Evolutionary conservation across 2,113 vertebrate genomes (phyloP).

Genomic region (Python bivittatus): DNA sequence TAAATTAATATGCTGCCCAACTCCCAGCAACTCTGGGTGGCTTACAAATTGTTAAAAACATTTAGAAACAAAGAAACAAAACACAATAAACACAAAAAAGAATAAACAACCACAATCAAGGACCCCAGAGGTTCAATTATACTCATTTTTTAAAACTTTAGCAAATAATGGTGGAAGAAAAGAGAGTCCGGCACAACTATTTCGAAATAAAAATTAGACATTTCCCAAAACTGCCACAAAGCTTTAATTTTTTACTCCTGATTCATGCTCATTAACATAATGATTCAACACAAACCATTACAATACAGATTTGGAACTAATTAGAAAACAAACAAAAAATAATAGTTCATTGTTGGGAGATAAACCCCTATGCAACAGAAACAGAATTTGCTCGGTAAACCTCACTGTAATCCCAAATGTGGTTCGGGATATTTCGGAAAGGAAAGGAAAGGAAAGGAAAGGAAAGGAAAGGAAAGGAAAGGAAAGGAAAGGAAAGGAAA

Average conservation of each 20-base stretch:
- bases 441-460: neutral
- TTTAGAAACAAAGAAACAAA: neutral
- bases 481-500: no score
- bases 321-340: neutral
- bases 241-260: neutral
- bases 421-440: constrained; percentile 6
- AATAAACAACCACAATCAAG: neutral
- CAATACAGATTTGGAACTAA: neutral
- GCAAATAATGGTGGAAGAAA: neutral
- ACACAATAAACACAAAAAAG: neutral
- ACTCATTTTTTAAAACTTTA: neutral
- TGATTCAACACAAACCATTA: neutral
- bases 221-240: neutral
- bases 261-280: neutral
- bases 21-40: neutral
- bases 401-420: neutral
- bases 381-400: constrained; percentile 10
- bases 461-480: neutral
- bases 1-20: neutral
- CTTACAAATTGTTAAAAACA: neutral
- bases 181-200: neutral
- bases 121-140: neutral
- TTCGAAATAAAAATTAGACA: neutral
- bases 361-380: constrained; percentile 9
- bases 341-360: neutral